Base-by-base conservation (phyloP, 92 coral and sea anemone species). In the Palythoa grandiflora region DNA sequence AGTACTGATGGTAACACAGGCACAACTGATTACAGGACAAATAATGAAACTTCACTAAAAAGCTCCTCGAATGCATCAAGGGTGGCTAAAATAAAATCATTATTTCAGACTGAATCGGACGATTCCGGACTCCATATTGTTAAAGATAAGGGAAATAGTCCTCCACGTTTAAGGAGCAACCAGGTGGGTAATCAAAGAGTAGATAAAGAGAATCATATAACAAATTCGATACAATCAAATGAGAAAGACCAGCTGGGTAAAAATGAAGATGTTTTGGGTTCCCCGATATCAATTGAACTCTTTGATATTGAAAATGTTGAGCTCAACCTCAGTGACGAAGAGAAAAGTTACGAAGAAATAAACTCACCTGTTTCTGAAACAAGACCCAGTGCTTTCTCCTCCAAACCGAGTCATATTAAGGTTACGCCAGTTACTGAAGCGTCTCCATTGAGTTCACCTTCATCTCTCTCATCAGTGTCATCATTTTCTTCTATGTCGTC, bases 391-490 rank as follows among this genome's bases (percentile, higher is more conserved):
- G 3, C 21, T 78, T 55, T 11, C 61, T 0, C 65, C 28, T 10
- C 84, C 17, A 79, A 21, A 47, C 47, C 86, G 4, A 44, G 17
- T 38, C 38, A 73, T 11, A 2, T 79, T 57, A 60, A 38, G 73
- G 38, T 59, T 16, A 28, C 72, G 3, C 84, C 84, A 81, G 20
- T 12, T 47, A 9, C 21, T 28, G 86, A 81, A 40, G 75, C 66
- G 6, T 94, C 98, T 8, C 94, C 94, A 0, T 89, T 84, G 1
- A 91, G 96, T 52, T 94, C 98, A 12, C 98, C 98, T 1, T 94
- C 96, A 4, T 94, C 98, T 0, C 35, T 91, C 13, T 93, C 98
- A 6, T 94, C 98, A 16, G 48, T 89, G 80, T 94, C 98, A 9
- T 94, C 98, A 9, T 19, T 81, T 51, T 93, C 98, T 59, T 94